Base-by-base conservation (phyloP, 2,888 invertebrate species). In the Drosophila siamana region DNA sequence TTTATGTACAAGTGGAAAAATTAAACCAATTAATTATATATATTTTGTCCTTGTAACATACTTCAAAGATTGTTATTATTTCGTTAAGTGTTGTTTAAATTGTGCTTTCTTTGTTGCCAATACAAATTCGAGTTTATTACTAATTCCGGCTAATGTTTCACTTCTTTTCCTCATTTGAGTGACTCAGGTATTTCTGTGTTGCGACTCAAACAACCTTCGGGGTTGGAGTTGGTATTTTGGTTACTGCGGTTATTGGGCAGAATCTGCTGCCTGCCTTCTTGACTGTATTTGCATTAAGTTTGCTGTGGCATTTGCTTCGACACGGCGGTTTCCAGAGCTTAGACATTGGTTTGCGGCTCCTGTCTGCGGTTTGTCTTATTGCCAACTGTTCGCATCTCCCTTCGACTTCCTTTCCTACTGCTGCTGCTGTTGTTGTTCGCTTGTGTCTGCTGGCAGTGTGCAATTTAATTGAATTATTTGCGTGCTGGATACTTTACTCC, bases 401-500 rank as follows among this genome's bases (percentile, higher is more conserved):
- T 13, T 9, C 7, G n/a, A n/a, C n/a, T n/a, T n/a, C n/a, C n/a
- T n/a, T n/a, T n/a, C n/a, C n/a, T n/a, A n/a, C n/a, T n/a, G n/a
- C n/a, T n/a, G n/a, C n/a, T n/a, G 22, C 16, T 61, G 28, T 43
- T 61, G 51, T 56, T 61, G 33, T 43, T 61, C 22, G 22, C 50
- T 66, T 66, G 50, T 43, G 40, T 62, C 54, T 67, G 57, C 48
- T 61, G 54, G 50, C 85, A 55, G 63, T 72, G 54, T 68, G 67
- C 80, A 76, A 66, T 80, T 88, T 84, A 84, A 84, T 84, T 84
- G 88, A 84, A 84, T 84, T 86, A 84, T 83, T 80, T 76, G 84
- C 51, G 65, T 56, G 64, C 59, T 57, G 66, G 60, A 64, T 67
- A 62, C 74, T 71, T 60, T 40, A 41, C 57, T 54, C 44, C 71